Conservation (phyloP, 2,888 invertebrate genomes). For the Cremastinae sp. region DNA sequence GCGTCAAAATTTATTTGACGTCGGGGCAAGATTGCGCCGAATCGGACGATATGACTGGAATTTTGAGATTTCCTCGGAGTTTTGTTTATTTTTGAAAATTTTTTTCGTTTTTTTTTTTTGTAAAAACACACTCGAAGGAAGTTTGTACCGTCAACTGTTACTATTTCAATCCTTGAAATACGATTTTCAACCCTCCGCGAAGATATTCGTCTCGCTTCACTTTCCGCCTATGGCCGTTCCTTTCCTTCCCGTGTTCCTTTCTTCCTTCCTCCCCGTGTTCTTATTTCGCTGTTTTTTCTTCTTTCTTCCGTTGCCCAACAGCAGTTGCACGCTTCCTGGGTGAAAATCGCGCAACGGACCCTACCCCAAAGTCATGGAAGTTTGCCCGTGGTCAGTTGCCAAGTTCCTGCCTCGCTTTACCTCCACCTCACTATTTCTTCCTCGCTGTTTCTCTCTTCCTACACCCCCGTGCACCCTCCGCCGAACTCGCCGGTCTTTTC, state of each 20-base stretch:
- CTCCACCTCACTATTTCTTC: conserved; percentile 24
- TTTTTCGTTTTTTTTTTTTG: not conserved
- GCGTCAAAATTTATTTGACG: too few species aligned
- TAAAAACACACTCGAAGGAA: conserved; percentile 2
- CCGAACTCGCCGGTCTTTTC: not conserved
- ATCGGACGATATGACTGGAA: too few species aligned
- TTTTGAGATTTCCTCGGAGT: conserved; percentile 6
- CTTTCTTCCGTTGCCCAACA: conserved; percentile 37
- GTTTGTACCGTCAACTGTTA: conserved; percentile 4
- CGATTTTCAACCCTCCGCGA: conserved; percentile 29
- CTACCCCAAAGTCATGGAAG: conserved; percentile 37
- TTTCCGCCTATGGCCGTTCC: not conserved
- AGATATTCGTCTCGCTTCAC: conserved; percentile 24
- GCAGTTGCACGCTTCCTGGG: conserved; percentile 48
- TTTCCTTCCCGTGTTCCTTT: not conserved
- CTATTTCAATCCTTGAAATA: conserved; percentile 33
- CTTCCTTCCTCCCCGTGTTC: not conserved
- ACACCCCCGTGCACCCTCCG: not conserved
- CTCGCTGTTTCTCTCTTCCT: conserved; percentile 22
- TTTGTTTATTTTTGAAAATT: too few species aligned
- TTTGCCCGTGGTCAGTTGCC: conserved; percentile 56
- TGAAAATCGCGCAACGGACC: conserved; percentile 32
- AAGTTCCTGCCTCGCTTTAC: conserved; percentile 34
- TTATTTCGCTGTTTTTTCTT: conserved; percentile 7
- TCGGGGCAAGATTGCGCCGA: too few species aligned